Evolutionary conservation across 2,888 invertebrate species (phyloP).

Genomic region (Stratiomys singularior): DNA sequence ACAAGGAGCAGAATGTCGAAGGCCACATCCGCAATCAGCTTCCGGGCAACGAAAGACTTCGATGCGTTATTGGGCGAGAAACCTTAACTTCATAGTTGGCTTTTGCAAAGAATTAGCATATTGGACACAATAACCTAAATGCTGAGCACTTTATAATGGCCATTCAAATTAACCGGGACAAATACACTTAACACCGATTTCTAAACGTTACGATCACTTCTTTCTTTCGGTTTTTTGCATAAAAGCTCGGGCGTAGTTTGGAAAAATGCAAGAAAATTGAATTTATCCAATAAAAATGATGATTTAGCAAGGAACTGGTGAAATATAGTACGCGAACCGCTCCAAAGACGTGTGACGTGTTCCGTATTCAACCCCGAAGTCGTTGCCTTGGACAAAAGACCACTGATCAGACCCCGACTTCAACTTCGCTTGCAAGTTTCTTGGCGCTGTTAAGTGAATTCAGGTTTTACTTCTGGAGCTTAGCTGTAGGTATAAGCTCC

Average conservation of each 20-base stretch:
- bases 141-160: neutral
- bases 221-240: no score
- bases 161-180: neutral
- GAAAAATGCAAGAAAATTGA: no score
- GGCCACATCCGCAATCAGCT: conserved; percentile 31
- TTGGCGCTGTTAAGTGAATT: neutral
- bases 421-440: conserved; percentile 3
- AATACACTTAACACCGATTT: neutral
- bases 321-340: neutral
- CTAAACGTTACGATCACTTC: neutral
- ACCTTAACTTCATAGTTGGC: neutral
- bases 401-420: conserved; percentile 13
- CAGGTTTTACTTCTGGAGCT: conserved; percentile 38
- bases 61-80: neutral
- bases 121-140: neutral
- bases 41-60: conserved; percentile 11
- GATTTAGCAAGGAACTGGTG: neutral
- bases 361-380: conserved; percentile 26
- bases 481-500: neutral
- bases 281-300: neutral
- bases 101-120: neutral
- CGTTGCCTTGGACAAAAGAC: conserved; percentile 38
- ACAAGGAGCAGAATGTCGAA: neutral
- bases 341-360: conserved; percentile 32
- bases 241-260: no score